Base-by-base conservation (phyloP, 2,888 invertebrate species). In the Mechanitis messenoides region DNA sequence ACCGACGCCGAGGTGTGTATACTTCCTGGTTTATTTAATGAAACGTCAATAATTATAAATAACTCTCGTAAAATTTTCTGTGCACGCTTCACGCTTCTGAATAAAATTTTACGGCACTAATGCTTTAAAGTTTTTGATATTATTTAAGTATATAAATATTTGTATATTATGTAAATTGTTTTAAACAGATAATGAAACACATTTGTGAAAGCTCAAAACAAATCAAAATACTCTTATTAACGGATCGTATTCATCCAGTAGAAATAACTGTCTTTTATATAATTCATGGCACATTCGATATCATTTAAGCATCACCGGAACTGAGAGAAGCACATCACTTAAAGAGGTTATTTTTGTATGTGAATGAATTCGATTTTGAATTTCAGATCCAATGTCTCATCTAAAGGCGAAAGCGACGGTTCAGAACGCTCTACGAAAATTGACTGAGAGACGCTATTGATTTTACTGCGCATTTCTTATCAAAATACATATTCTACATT, bases 401-500 rank as follows among this genome's bases (percentile, higher is more conserved):
- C 87, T 87, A 85, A 90, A 89, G 81, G 90, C 90, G 85, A 90
- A 89, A 78, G 89, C 88, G 84, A 90, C 89, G 73, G 90, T 90
- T 76, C 90, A 90, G 89, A 90, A 89, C 81, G 90, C 90, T 78
- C 87, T 90, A 81, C 83, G 83, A 87, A 90, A 87, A 80, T 80
- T 88, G 84, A 89, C 90, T 90, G 90, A 90, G 77, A 85, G 81
- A 74, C 87, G 87, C 78, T 88, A 82, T 77, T 87, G 74, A 83
- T 9, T 42, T 9, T 42, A 66, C 68, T 61, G 68, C 71, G 74
- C 73, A 76, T 60, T 62, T 74, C 71, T 79, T 80, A 81, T 81
- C 83, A 80, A 81, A 77, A 77, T 81, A 85, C 85, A 86, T 85
- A 86, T 82, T 79, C 81, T 80, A 50, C 58, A 74, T 70, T 75